Evolutionary conservation across 2,113 vertebrate species (phyloP), one percentile per base, ranked within the genome.

Genomic region (Edolisoma coerulescens): DNA sequence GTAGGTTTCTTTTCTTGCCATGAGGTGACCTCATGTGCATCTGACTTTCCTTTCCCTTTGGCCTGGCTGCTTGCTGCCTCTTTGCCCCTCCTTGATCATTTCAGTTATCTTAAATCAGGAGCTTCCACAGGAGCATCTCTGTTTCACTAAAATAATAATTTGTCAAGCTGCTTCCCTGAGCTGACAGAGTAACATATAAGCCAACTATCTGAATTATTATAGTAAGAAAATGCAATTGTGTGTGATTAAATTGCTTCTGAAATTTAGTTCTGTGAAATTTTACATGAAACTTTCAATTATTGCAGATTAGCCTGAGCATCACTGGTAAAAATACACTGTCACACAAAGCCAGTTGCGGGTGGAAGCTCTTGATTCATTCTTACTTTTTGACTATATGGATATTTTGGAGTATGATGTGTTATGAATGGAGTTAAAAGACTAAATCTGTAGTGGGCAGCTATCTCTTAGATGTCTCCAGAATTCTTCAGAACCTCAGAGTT

Each of bases 1-100:
- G 35, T 90, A 97, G 95, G 95, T 92, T 97, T 96, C 96, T 86
- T 94, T 96, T 97, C 96, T 74, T 89, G 96, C 95, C 93, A 20
- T 97, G 96, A 71, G 90, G 53, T 90, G 73, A 75, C 73, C 96
- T 97, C 92, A 84, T 94, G 93, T 88, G 96, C 86, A 33, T 87
- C 90, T 96, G 74, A 50, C 83, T 96, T 95, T 96, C 95, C 90
- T 96, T 87, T 96, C 83, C 96, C 78, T 94, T 95, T 95, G 92
- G 79, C 95, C 83, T 95, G 91, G 93, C 90, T 96, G 77, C 94
- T 87, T 92, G 89, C 91, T 97, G 79, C 93, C 92, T 96, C 96
- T 94, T 90, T 96, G 92, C 53, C 86, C 90, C 69, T 92, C 90
- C 84, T 70, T 64, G 52, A 50, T 78, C 86, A 89, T 82, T 92